Evolutionary conservation across 2,797 vertebrate species (phyloP).

Genomic region (Selene dorsalis): DNA sequence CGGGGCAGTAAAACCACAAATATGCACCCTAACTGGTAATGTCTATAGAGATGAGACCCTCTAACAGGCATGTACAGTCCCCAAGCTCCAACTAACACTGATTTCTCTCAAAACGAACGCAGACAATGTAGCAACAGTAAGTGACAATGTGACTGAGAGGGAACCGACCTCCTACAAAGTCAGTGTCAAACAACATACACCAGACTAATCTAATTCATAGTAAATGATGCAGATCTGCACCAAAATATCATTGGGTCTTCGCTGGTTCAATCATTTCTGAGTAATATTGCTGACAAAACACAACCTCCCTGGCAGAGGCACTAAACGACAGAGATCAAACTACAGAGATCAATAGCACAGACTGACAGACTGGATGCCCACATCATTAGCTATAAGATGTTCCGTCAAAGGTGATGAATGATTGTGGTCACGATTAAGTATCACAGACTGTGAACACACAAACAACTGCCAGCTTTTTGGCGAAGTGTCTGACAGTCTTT

Average conservation of each 20-base stretch:
- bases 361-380: conserved; percentile 7
- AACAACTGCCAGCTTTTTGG: conserved; percentile 30
- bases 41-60: neutral
- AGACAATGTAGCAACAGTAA: neutral
- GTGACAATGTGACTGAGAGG: neutral
- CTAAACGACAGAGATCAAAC: conserved; percentile 19
- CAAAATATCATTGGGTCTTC: neutral
- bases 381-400: conserved; percentile 30
- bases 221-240: neutral
- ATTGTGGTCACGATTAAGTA: conserved; percentile 33
- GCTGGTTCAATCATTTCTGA: neutral
- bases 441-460: conserved; percentile 50
- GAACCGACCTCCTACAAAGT: neutral
- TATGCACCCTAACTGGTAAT: conserved; percentile 2
- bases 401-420: conserved; percentile 44
- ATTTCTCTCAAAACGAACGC: too few relatives aligned
- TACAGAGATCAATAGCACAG: conserved; percentile 18
- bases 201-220: neutral
- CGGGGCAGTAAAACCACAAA: neutral
- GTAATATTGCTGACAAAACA: neutral
- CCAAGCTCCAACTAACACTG: neutral
- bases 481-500: conserved; percentile 4
- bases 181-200: too few relatives aligned
- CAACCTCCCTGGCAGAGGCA: neutral
- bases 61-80: neutral